These are phyloP conservation scores for Macrobrachium rosenbergii DNA, from an alignment of 1,140 invertebrate genomes.

Conservation along the genomic window DNA sequence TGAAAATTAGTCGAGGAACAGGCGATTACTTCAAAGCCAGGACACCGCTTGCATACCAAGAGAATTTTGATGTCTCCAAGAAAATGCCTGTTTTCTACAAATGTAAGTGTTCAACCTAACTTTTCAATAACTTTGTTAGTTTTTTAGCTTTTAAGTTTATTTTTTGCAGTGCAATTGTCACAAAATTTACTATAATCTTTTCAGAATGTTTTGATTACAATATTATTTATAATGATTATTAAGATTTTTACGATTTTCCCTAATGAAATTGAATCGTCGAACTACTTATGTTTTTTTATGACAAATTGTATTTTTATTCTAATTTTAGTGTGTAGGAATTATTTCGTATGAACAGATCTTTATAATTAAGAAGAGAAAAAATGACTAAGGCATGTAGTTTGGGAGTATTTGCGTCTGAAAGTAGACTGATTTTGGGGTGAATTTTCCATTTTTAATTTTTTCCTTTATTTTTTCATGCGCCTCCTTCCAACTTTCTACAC, in stretches of 20 bases:
- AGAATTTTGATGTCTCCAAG: not conserved
- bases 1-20: not conserved
- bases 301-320: not conserved
- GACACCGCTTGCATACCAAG: not conserved
- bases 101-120: slow-evolving; percentile 7
- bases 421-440: too few species aligned
- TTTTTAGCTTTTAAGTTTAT: slow-evolving; percentile 18
- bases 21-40: not conserved
- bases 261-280: not conserved
- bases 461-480: slow-evolving; percentile 10
- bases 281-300: not conserved
- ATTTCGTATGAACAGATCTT: not conserved
- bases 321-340: not conserved
- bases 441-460: not conserved
- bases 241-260: not conserved
- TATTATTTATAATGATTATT: not conserved
- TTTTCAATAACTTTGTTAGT: not conserved
- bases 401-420: not conserved
- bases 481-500: slow-evolving; percentile 14
- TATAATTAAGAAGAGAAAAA: not conserved
- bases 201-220: not conserved
- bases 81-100: slow-evolving; percentile 3
- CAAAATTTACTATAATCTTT: not conserved
- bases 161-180: too few species aligned
- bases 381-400: not conserved